A percentile compares a stretch with the other conserved stretches of the same genome.
These are phyloP conservation scores for Philaethria dido DNA, from an alignment of 2,888 invertebrate species.

Conservation along the genomic window DNA sequence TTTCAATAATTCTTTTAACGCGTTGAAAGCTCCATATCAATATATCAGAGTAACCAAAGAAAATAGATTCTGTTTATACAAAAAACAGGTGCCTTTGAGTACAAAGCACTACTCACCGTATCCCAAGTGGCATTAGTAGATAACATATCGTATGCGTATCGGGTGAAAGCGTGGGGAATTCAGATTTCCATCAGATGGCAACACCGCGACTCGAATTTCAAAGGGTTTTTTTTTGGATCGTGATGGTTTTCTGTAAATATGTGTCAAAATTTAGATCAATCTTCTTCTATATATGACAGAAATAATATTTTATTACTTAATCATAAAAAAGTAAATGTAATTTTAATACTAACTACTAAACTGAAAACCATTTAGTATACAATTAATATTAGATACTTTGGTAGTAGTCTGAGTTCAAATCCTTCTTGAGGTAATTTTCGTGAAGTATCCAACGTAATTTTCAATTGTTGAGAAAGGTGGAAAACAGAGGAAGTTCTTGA, in stretches of 20 bases:
- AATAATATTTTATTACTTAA: not conserved
- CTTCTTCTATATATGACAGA: not conserved
- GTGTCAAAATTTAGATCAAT: conserved; percentile 51
- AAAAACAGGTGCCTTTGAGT: conserved; percentile 79
- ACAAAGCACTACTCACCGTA: conserved; percentile 72
- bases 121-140: conserved; percentile 80
- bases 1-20: conserved; percentile 13
- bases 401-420: no score
- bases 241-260: conserved; percentile 35
- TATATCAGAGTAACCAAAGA: conserved; percentile 51
- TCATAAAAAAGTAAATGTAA: not conserved
- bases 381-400: no score
- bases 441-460: no score
- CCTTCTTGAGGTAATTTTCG: no score
- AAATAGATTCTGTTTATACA: conserved; percentile 70
- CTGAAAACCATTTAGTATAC: no score
- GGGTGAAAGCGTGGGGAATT: conserved; percentile 80
- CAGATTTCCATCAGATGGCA: conserved; percentile 73
- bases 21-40: conserved; percentile 46
- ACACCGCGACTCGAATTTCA: conserved; percentile 73
- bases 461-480: no score
- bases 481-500: no score
- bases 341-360: no score
- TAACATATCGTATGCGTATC: conserved; percentile 80
- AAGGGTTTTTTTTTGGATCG: conserved; percentile 68